Evolutionary conservation across 1,140 invertebrate genomes (phyloP).

Genomic region (Zophobas morio): DNA sequence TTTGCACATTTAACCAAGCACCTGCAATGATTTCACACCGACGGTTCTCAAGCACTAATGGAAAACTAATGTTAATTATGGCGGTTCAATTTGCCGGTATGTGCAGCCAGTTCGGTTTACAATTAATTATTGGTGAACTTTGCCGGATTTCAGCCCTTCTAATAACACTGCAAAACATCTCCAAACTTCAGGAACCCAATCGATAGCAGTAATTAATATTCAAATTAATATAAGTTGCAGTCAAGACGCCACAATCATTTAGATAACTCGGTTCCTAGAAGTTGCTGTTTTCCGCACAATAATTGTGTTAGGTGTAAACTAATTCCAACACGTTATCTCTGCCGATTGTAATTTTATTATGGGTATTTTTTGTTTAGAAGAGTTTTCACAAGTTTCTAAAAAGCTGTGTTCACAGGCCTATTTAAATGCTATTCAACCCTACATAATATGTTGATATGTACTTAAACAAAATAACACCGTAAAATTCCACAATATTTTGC

Average conservation of each 20-base stretch:
- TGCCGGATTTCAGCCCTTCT: constrained; percentile 37
- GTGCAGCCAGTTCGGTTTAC: constrained; percentile 27
- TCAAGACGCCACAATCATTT: constrained; percentile 37
- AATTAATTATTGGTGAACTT: constrained; percentile 41
- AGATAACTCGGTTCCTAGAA: constrained; percentile 6
- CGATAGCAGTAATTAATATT: constrained; percentile 39
- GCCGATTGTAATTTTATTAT: constrained; percentile 5
- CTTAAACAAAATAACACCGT: no score
- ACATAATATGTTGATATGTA: no score
- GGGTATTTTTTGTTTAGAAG: no score
- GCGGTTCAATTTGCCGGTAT: constrained; percentile 13
- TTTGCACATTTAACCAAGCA: background rate
- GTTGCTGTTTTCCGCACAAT: constrained; percentile 20
- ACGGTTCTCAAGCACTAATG: background rate
- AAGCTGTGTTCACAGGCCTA: no score
- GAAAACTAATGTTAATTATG: background rate
- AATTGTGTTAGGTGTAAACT: background rate
- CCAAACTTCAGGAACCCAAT: constrained; percentile 31
- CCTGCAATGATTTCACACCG: constrained; percentile 35
- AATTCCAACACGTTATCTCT: background rate
- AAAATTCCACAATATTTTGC: no score
- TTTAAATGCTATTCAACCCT: no score
- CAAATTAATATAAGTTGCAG: constrained; percentile 39
- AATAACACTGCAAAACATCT: constrained; percentile 42
- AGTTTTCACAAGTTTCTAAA: no score